Evolutionary conservation across 2,797 vertebrate species (phyloP), one percentile per base, ranked within the genome.

Genomic region (Chrysocyon brachyurus): DNA sequence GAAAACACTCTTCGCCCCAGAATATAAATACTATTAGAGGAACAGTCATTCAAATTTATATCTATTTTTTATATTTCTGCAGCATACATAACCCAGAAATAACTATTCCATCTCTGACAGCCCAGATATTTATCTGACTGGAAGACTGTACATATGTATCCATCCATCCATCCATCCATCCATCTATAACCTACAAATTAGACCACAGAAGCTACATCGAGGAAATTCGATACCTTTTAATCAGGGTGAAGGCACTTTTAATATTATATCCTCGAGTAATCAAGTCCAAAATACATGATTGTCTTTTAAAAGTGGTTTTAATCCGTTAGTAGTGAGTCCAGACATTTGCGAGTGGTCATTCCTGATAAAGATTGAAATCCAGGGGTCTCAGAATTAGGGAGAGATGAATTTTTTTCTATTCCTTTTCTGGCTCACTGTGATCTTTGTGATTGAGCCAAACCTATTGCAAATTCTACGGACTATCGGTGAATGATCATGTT

Each of bases 401-500:
- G 28, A 96, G 93, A 82, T 84, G 19, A 78, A 89, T 78, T 61
- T 40, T 46, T 46, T 91, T 70, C 72, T 87, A 78, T 87, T 95
- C 36, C 36, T 97, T 81, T 85, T 93, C 64, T 95, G 59, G 15
- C 89, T 97, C 59, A 33, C 5, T 31, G 0, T 86, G 49, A 85
- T 86, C 73, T 94, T 94, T 57, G 79, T 95, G 85, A 97, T 86
- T 46, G 83, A 93, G 81, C 26, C 19, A 87, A 90, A 64, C 7
- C 72, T 85, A 82, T 56, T 82, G 15, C 21, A 82, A 36, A 73
- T 70, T 81, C 40, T 87, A 79, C 7, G 64, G 36, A 54, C n/a
- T 64, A 56, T 79, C 75, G 83, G n/a, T 66, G 28, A 95, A 91
- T 79, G 46, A 72, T 75, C 90, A 89, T 46, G 31, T 17, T 63